These are phyloP conservation scores for Frankliniella intonsa DNA, from an alignment of 2,888 invertebrate species.

Conservation along the genomic window DNA sequence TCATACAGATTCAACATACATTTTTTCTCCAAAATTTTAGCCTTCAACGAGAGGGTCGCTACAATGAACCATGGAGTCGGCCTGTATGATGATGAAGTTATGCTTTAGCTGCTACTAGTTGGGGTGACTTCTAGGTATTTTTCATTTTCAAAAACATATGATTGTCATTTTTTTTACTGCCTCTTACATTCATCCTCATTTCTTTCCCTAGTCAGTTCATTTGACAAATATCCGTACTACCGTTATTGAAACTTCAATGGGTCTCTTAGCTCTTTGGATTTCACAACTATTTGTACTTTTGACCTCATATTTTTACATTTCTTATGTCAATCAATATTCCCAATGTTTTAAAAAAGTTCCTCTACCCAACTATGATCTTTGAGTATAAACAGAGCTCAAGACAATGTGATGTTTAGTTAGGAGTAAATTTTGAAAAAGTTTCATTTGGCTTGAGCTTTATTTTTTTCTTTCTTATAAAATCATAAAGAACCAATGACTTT, in stretches of 20 bases:
- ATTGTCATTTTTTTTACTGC: not conserved
- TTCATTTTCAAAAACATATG: not conserved
- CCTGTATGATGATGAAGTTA: slow-evolving; percentile 6
- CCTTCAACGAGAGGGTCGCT: not conserved
- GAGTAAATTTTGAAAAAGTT: not conserved
- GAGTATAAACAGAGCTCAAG: not conserved
- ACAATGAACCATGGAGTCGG: slow-evolving; percentile 14
- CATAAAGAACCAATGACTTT: not conserved
- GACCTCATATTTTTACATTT: not conserved
- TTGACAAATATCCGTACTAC: not conserved
- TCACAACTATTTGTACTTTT: not conserved
- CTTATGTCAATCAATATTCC: not conserved
- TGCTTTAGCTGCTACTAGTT: not conserved
- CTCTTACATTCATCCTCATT: not conserved
- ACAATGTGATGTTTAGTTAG: not conserved
- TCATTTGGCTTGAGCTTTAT: not conserved
- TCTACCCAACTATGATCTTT: not conserved
- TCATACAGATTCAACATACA: too few relatives aligned
- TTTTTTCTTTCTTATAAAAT: not conserved
- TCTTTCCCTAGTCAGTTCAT: not conserved
- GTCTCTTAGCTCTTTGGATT: too few relatives aligned
- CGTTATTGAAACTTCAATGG: not conserved
- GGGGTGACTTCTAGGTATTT: not conserved
- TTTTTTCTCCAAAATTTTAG: not conserved
- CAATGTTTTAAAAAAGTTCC: not conserved